Evolutionary conservation across 2,113 vertebrate species (phyloP).

Genomic region (Pipra filicauda): DNA sequence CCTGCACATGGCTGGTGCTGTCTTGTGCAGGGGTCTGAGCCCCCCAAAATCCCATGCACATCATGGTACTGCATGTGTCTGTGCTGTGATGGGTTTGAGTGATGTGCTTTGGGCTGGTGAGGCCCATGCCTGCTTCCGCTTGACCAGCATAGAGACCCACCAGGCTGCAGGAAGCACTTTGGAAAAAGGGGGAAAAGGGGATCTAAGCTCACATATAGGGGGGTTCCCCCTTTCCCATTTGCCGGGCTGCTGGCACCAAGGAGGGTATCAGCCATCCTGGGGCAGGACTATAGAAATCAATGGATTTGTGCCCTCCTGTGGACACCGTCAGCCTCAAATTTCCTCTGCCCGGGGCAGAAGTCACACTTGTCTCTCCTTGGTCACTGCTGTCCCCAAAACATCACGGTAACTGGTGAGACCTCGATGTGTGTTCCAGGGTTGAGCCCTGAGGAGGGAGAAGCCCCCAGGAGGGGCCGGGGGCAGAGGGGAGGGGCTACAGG

Average conservation of each 20-base stretch:
- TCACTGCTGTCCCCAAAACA: background rate
- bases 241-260: background rate
- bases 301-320: background rate
- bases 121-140: background rate
- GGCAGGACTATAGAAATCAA: background rate
- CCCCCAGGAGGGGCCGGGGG: background rate
- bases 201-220: background rate
- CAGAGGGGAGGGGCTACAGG: background rate
- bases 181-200: background rate
- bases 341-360: background rate
- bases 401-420: background rate
- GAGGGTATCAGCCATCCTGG: background rate
- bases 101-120: background rate
- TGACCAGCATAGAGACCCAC: background rate
- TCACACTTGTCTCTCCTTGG: background rate
- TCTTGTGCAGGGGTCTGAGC: background rate
- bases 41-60: rapidly evolving
- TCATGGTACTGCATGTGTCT: background rate
- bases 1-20: background rate
- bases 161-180: background rate
- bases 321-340: background rate
- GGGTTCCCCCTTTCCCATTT: background rate
- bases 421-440: background rate
- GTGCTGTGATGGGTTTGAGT: background rate
- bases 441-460: background rate